phyloP scores from a whole-genome alignment of 2,797 vertebrate genomes.

The Sebastes iracundus region DNA sequence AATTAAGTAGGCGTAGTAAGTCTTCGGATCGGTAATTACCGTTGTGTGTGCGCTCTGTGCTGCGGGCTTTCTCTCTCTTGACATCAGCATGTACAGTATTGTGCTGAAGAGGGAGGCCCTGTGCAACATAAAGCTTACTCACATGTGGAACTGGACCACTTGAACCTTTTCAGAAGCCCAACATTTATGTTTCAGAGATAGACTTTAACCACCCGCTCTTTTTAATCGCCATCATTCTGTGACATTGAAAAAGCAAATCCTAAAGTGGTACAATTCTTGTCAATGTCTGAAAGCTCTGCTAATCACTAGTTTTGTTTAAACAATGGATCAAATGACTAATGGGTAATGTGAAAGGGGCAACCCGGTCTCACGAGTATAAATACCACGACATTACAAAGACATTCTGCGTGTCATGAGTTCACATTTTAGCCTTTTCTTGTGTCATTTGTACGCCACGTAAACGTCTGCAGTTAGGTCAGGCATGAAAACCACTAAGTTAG shows the following conservation, averaged over 20 bases:
- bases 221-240: not conserved
- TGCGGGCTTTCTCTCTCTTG: constrained; percentile 7
- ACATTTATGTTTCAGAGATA: not conserved
- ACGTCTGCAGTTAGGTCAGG: too few relatives aligned
- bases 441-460: too few relatives aligned
- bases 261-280: not conserved
- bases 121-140: not conserved
- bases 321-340: not conserved
- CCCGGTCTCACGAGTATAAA: too few relatives aligned
- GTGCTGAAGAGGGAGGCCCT: not conserved
- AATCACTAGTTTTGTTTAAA: not conserved
- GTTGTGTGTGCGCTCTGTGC: constrained; percentile 5
- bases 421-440: too few relatives aligned
- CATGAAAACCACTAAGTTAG: too few relatives aligned
- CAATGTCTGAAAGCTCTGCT: not conserved
- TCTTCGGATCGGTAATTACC: constrained; percentile 70
- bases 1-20: constrained; percentile 70
- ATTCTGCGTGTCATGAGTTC: too few relatives aligned
- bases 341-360: not conserved
- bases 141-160: not conserved
- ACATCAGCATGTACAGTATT: not conserved
- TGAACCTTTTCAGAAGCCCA: not conserved
- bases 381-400: too few relatives aligned
- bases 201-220: not conserved
- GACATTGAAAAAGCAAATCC: not conserved